A percentile compares a stretch with the other conserved stretches of the same genome.
Evolutionary conservation across 2,113 vertebrate species (phyloP).

Genomic region (Phrynosoma blainvillii): DNA sequence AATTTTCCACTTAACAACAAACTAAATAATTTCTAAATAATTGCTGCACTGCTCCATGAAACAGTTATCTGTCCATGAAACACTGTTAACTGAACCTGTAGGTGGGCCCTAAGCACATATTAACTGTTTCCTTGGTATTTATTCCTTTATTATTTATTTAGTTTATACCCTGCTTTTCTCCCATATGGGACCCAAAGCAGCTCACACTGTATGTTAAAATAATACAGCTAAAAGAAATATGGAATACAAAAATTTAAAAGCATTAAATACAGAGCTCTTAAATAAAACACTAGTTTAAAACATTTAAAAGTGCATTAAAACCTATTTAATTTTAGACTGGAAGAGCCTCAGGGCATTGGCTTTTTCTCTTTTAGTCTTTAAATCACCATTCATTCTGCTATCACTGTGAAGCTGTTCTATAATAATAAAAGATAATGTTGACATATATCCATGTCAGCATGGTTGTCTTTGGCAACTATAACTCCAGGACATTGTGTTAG

Average conservation of each 20-base stretch:
- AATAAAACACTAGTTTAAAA: no score
- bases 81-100: neutral
- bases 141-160: neutral
- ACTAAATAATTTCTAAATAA: neutral
- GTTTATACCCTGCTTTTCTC: no score
- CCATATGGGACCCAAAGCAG: no score
- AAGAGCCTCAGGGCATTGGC: neutral
- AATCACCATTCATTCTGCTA: neutral
- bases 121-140: neutral
- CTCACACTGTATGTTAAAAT: no score
- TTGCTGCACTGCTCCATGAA: neutral
- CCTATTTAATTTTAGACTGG: neutral
- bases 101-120: neutral
- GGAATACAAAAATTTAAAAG: no score
- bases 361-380: neutral
- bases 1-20: neutral
- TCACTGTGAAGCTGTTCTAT: neutral
- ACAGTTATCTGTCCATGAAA: neutral
- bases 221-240: no score
- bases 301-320: neutral
- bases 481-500: no score
- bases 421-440: no score
- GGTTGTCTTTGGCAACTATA: no score
- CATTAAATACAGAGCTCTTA: no score
- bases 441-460: no score